A percentile compares a stretch with the other conserved stretches of the same genome.
Evolutionary conservation across 2,888 invertebrate genomes (phyloP).

Genomic region (Cyclophora albipunctata): DNA sequence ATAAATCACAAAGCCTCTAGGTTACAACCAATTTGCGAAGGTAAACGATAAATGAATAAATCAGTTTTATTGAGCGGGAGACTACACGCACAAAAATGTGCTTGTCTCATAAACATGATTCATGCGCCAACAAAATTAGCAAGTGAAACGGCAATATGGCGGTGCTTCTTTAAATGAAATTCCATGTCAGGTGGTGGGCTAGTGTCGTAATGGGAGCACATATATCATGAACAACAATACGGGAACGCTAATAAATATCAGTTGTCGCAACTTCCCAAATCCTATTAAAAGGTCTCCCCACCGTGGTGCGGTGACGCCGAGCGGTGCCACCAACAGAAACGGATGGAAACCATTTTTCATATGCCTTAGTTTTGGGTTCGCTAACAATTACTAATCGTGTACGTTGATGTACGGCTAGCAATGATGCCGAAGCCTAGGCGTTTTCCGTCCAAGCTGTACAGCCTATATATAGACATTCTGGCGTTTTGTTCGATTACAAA

Average conservation of each 20-base stretch:
- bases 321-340: slow-evolving; percentile 1
- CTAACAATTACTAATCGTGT: slow-evolving; percentile 6
- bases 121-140: slow-evolving; percentile 58
- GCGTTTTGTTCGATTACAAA: too few species aligned
- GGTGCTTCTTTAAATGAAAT: slow-evolving; percentile 67
- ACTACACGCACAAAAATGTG: slow-evolving; percentile 51
- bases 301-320: slow-evolving; percentile 13
- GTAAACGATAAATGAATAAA: slow-evolving; percentile 37
- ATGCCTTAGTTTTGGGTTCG: slow-evolving; percentile 17
- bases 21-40: slow-evolving; percentile 19
- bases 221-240: slow-evolving; percentile 60
- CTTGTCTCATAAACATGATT: slow-evolving; percentile 59
- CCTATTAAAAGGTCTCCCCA: slow-evolving; percentile 29
- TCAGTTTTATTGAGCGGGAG: slow-evolving; percentile 36
- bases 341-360: slow-evolving; percentile 28
- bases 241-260: slow-evolving; percentile 57
- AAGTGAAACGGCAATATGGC: slow-evolving; percentile 41
- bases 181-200: slow-evolving; percentile 56
- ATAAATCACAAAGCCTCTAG: slow-evolving; percentile 12
- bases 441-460: too few species aligned
- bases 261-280: slow-evolving; percentile 47
- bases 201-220: slow-evolving; percentile 44
- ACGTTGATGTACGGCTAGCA: too few species aligned
- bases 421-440: too few species aligned
- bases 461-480: too few species aligned